These are phyloP conservation scores for Aphrophora alni DNA, from an alignment of 2,888 invertebrate species.

Conservation along the genomic window DNA sequence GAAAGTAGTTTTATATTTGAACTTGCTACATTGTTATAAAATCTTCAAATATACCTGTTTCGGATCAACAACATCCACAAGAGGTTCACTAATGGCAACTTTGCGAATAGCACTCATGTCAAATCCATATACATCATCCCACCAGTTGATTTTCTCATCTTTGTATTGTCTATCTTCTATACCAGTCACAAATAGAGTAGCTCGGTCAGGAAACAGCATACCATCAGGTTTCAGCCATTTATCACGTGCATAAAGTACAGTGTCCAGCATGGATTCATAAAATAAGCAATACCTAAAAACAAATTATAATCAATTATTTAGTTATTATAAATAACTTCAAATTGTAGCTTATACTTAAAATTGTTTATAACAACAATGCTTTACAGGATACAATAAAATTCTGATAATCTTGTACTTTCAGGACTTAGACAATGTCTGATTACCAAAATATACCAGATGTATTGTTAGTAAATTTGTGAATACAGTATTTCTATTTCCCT, in stretches of 20 bases:
- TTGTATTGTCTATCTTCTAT: constrained; percentile 99
- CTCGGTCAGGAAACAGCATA: constrained; percentile 68
- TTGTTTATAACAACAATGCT: too few species aligned
- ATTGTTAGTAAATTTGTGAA: too few species aligned
- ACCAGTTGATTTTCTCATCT: constrained; percentile 99
- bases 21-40: too few species aligned
- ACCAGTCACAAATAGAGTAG: constrained; percentile 92
- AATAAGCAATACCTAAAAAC: constrained; percentile 79
- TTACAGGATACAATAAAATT: too few species aligned
- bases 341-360: too few species aligned
- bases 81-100: constrained; percentile 96
- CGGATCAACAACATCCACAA: constrained; percentile 98
- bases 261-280: constrained; percentile 99
- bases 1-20: too few species aligned
- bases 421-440: too few species aligned
- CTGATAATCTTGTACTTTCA: too few species aligned
- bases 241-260: constrained; percentile 96
- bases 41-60: constrained; percentile 71
- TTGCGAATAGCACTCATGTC: constrained; percentile 99
- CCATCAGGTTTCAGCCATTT: constrained; percentile 92
- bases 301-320: too few species aligned
- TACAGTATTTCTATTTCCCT: too few species aligned
- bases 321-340: not conserved
- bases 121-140: constrained; percentile 99
- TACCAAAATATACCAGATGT: too few species aligned